Conservation (phyloP, 1,140 invertebrate genomes). For the Drosophila ogumai region DNA sequence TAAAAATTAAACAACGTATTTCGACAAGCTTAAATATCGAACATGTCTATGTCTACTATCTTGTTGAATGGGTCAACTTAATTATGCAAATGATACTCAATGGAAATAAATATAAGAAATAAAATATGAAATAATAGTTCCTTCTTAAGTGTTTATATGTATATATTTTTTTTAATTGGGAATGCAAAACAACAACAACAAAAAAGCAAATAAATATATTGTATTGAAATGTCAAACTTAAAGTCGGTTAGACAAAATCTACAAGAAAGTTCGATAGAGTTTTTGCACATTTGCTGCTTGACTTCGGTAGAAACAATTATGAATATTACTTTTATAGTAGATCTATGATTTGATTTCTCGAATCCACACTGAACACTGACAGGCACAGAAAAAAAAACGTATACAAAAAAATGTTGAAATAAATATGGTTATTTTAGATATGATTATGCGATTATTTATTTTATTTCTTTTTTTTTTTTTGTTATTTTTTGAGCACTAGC, state of each 20-base stretch:
- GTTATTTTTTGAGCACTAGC: conserved; percentile 22
- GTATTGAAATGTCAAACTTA: conserved; percentile 17
- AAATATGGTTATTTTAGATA: conserved; percentile 27
- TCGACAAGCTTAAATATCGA: conserved; percentile 4
- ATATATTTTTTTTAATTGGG: background rate
- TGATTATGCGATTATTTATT: conserved; percentile 10
- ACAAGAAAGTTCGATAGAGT: conserved; percentile 21
- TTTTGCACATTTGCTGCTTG: conserved; percentile 35
- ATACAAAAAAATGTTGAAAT: conserved; percentile 39
- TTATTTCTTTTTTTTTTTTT: background rate
- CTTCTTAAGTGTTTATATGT: background rate
- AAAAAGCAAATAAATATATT: conserved; percentile 22
- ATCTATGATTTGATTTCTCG: conserved; percentile 19
- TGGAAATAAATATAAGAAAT: conserved; percentile 17
- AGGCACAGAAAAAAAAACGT: conserved; percentile 44
- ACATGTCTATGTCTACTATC: background rate
- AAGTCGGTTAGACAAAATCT: conserved; percentile 27
- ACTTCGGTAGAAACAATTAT: conserved; percentile 27
- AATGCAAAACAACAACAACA: conserved; percentile 65
- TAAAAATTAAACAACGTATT: conserved; percentile 33
- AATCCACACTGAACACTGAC: conserved; percentile 49
- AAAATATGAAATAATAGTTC: conserved; percentile 15
- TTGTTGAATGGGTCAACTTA: conserved; percentile 11
- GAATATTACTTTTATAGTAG: conserved; percentile 17
- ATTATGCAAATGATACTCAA: conserved; percentile 30